A percentile compares a stretch with the other conserved stretches of the same genome.
Conservation (phyloP, 2,888 invertebrate genomes). For the Plagodis pulveraria region DNA sequence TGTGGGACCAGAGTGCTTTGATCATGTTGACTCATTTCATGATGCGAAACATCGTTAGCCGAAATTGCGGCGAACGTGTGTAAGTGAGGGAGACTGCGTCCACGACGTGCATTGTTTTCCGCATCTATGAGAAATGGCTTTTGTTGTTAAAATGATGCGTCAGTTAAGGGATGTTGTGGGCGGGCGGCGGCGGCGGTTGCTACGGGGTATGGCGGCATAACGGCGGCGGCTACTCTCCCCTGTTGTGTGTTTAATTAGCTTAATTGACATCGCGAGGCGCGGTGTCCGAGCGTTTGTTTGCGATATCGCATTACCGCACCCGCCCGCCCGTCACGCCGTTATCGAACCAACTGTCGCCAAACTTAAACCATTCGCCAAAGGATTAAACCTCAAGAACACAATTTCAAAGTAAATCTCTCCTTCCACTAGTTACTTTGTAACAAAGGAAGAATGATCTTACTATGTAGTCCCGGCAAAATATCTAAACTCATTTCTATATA, state of each 20-base stretch:
- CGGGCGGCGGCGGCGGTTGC: constrained; percentile 48
- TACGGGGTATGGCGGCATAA: constrained; percentile 30
- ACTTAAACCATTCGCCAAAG: neutral
- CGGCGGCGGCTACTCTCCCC: constrained; percentile 64
- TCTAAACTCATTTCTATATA: constrained; percentile 36
- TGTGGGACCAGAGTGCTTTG: neutral
- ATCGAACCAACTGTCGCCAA: constrained; percentile 37
- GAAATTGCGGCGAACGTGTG: constrained; percentile 19
- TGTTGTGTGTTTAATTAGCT: constrained; percentile 82
- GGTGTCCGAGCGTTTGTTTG: constrained; percentile 83
- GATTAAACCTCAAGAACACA: constrained; percentile 6
- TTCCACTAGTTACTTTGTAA: neutral
- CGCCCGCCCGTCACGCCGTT: constrained; percentile 49
- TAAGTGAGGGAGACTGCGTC: constrained; percentile 19
- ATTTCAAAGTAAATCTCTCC: constrained; percentile 1
- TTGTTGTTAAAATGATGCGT: constrained; percentile 75
- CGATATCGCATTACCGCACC: constrained; percentile 74
- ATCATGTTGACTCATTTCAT: constrained; percentile 36
- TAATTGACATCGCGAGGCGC: constrained; percentile 83
- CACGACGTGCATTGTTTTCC: constrained; percentile 56
- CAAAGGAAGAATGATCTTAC: constrained; percentile 14
- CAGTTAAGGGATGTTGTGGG: constrained; percentile 66
- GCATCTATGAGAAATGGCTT: constrained; percentile 64
- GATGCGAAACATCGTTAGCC: constrained; percentile 42
- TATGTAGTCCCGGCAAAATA: constrained; percentile 5